A percentile compares a stretch with the other conserved stretches of the same genome.
These are phyloP conservation scores for Columba livia DNA, from an alignment of 2,113 vertebrate genomes.

Conservation along the genomic window DNA sequence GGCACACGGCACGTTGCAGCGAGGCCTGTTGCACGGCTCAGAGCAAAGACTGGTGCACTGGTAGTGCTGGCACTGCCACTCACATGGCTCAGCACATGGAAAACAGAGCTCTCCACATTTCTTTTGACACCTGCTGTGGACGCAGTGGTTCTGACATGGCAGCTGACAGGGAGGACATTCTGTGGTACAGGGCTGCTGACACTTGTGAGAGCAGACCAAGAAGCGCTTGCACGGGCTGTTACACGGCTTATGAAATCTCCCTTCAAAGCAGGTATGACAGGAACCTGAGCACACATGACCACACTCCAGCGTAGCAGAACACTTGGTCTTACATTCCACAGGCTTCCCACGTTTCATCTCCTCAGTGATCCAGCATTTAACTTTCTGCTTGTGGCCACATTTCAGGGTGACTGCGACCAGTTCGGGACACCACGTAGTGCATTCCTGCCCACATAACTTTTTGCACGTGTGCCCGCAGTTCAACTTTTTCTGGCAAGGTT, in stretches of 20 bases:
- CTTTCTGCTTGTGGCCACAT: conserved; percentile 83
- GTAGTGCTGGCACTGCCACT: conserved; percentile 87
- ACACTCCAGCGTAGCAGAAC: conserved; percentile 77
- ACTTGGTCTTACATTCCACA: conserved; percentile 73
- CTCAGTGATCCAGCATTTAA: conserved; percentile 67
- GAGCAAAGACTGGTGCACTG: conserved; percentile 86
- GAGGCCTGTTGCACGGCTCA: conserved; percentile 87
- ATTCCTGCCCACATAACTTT: conserved; percentile 77
- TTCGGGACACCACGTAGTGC: conserved; percentile 71
- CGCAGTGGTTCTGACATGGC: conserved; percentile 84
- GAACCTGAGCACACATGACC: conserved; percentile 85
- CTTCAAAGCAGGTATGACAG: conserved; percentile 83
- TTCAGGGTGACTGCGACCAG: conserved; percentile 69
- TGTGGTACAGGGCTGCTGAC: conserved; percentile 81
- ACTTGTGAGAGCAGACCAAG: conserved; percentile 89
- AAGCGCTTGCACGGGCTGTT: conserved; percentile 71
- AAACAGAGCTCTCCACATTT: conserved; percentile 83
- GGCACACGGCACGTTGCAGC: conserved; percentile 82
- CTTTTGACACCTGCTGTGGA: conserved; percentile 87
- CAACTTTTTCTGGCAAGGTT: conserved; percentile 80
- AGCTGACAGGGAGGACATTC: conserved; percentile 83
- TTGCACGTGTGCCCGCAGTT: conserved; percentile 83
- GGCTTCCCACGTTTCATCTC: background rate
- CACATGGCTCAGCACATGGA: conserved; percentile 87
- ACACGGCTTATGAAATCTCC: conserved; percentile 85